Evolutionary conservation across 2,113 vertebrate genomes (phyloP).

Genomic region (Galemys pyrenaicus): DNA sequence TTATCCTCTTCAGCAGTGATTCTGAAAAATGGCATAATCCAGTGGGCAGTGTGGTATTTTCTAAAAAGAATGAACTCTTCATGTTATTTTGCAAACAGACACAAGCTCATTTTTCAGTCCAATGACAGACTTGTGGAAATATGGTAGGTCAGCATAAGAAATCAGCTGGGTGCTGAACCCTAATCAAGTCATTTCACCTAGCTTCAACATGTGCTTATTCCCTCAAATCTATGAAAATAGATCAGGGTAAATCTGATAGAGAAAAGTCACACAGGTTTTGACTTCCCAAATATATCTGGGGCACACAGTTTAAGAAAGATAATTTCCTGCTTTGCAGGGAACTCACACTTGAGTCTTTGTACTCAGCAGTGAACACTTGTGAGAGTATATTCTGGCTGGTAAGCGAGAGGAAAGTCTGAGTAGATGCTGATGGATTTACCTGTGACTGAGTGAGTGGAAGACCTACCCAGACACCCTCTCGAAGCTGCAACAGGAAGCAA

Average conservation of each 20-base stretch:
- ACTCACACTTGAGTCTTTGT: background rate
- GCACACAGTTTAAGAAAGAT: background rate
- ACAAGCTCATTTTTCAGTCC: background rate
- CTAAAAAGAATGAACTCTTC: background rate
- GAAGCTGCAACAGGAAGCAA: constrained; percentile 39
- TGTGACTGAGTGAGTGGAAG: background rate
- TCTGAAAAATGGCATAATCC: background rate
- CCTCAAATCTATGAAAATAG: background rate
- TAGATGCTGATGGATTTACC: background rate
- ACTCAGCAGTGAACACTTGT: background rate
- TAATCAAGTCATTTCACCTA: background rate
- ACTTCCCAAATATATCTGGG: background rate
- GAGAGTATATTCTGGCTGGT: background rate
- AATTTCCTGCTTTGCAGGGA: background rate
- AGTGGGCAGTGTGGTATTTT: background rate
- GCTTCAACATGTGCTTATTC: background rate
- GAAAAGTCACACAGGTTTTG: background rate
- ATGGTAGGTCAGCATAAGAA: accelerated
- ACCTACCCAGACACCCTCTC: background rate
- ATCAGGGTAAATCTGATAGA: background rate
- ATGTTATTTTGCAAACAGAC: background rate
- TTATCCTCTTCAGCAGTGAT: background rate
- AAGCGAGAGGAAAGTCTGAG: background rate
- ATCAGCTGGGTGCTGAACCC: background rate
- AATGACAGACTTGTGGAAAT: background rate